Conservation (phyloP, 2,888 invertebrate species). For the Lasioglossum figueresi region DNA sequence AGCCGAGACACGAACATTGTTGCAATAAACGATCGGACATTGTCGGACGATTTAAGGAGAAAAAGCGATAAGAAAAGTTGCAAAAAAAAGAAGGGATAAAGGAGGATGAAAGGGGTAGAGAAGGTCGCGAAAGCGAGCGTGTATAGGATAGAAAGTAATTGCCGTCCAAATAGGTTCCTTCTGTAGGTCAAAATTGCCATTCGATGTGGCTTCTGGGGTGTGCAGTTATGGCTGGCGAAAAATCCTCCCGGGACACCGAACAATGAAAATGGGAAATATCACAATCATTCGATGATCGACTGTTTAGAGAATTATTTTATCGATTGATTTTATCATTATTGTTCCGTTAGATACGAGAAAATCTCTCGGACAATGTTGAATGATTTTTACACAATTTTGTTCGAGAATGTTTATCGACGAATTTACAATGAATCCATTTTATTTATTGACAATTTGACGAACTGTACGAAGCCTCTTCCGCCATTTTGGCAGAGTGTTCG, state of each 20-base stretch:
- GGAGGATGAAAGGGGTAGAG: neutral
- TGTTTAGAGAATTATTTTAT: constrained; percentile 1
- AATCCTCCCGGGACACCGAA: constrained; percentile 29
- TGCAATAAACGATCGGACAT: constrained; percentile 15
- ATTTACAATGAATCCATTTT: neutral
- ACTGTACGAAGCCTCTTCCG: neutral
- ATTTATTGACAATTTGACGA: neutral
- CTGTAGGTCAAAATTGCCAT: constrained; percentile 61
- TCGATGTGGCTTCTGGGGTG: constrained; percentile 27
- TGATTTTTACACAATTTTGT: neutral
- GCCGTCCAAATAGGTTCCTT: constrained; percentile 76
- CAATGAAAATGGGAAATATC: constrained; percentile 18
- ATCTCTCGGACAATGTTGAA: neutral
- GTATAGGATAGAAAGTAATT: constrained; percentile 73
- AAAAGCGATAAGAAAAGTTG: constrained; percentile 15
- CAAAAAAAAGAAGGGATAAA: neutral
- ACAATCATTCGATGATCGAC: neutral
- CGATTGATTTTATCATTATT: neutral
- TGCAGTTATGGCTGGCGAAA: constrained; percentile 23
- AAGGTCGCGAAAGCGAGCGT: constrained; percentile 31
- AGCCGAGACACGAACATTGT: constrained; percentile 21
- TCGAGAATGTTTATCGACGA: neutral
- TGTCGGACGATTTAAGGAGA: neutral
- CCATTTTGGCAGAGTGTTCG: neutral
- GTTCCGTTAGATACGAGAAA: neutral